These are phyloP conservation scores for Chelon labrosus DNA, from an alignment of 2,797 vertebrate genomes.

Conservation along the genomic window DNA sequence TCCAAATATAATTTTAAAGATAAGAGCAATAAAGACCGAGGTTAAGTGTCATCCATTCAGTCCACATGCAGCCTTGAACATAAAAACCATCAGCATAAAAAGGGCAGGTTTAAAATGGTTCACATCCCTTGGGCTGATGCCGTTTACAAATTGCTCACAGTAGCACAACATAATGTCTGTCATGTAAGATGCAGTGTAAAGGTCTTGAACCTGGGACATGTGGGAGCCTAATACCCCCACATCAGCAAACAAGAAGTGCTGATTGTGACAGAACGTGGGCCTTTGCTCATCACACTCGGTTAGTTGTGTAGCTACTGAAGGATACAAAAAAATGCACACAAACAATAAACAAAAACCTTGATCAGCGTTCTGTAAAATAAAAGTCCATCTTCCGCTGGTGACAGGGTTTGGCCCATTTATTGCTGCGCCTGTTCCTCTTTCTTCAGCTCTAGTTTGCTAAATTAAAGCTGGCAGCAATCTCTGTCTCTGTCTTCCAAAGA, in stretches of 20 bases:
- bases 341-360: conserved; percentile 43
- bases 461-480: conserved; percentile 6
- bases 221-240: conserved; percentile 44
- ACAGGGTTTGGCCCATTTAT: conserved; percentile 6
- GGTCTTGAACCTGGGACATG: conserved; percentile 42
- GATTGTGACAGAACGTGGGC: conserved; percentile 58
- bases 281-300: conserved; percentile 36
- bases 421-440: neutral
- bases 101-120: conserved; percentile 8
- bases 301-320: conserved; percentile 75
- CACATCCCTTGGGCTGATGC: neutral
- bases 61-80: conserved; percentile 1
- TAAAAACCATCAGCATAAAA: conserved; percentile 17
- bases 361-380: conserved; percentile 55
- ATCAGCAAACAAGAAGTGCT: conserved; percentile 75
- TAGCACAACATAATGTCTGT: conserved; percentile 26
- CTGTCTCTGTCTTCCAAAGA: neutral
- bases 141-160: conserved; percentile 12
- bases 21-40: neutral
- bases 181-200: conserved; percentile 10
- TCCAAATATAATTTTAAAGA: too few species aligned
- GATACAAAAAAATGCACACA: conserved; percentile 23
- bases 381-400: conserved; percentile 32
- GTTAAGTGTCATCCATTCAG: neutral
- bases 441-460: conserved; percentile 10